Conservation (phyloP, 2,113 vertebrate genomes). For the Tringa solitaria region DNA sequence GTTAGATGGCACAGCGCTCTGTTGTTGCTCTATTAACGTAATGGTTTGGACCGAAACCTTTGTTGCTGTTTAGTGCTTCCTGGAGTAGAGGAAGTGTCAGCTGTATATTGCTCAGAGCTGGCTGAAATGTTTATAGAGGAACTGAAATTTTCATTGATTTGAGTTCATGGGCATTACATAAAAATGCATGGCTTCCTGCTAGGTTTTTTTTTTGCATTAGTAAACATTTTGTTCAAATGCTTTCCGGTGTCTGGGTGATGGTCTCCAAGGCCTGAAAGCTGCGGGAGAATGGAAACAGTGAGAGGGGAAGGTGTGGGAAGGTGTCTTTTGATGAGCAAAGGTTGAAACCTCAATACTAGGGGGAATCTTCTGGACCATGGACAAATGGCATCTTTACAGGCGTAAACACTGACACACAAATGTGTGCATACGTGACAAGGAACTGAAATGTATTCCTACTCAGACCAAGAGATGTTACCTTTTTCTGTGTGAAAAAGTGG, state of each 20-base stretch:
- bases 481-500: background rate
- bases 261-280: background rate
- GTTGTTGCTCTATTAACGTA: background rate
- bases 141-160: constrained; percentile 58
- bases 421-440: accelerated
- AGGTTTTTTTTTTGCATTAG: background rate
- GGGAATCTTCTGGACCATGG: background rate
- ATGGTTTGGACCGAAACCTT: constrained; percentile 15
- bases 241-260: background rate
- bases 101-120: constrained; percentile 48
- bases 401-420: background rate
- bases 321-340: background rate
- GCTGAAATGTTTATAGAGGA: constrained; percentile 66
- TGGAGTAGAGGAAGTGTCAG: constrained; percentile 50
- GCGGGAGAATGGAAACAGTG: background rate
- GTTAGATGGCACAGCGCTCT: background rate
- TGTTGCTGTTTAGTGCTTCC: constrained; percentile 36
- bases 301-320: background rate
- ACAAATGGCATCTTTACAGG: background rate
- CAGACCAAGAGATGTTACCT: background rate
- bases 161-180: constrained; percentile 30
- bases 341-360: background rate
- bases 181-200: constrained; percentile 44
- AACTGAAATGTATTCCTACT: background rate
- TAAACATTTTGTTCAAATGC: constrained; percentile 43